A percentile compares a stretch with the other conserved stretches of the same genome.
Evolutionary conservation across 2,797 vertebrate genomes (phyloP).

Genomic region (Coilia nasus): DNA sequence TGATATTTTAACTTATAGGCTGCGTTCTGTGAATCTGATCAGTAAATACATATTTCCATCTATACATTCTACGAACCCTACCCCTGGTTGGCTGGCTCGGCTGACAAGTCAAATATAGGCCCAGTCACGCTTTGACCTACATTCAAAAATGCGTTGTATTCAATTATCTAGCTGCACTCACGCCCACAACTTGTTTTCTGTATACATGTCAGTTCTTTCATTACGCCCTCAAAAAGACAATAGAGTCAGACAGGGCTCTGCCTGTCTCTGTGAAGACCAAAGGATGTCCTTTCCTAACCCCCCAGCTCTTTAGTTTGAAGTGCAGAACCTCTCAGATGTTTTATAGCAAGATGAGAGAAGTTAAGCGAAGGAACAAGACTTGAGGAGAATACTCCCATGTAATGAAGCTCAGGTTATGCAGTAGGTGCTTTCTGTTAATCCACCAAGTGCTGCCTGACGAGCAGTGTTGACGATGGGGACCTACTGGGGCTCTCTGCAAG

Average conservation of each 20-base stretch:
- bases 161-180: not conserved
- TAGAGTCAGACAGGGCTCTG: not conserved
- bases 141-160: constrained; percentile 31
- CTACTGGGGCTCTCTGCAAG: not conserved
- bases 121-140: constrained; percentile 29
- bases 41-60: not conserved
- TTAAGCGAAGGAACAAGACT: not conserved
- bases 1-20: too few relatives aligned
- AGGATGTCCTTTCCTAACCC: not conserved
- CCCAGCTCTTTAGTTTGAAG: constrained; percentile 8
- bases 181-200: not conserved
- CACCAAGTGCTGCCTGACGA: not conserved
- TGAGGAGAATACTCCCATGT: not conserved
- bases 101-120: not conserved
- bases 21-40: too few relatives aligned
- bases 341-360: not conserved
- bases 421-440: not conserved
- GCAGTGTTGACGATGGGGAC: not conserved
- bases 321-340: not conserved
- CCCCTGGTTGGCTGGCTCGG: not conserved
- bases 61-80: not conserved
- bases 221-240: not conserved
- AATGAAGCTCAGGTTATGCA: not conserved
- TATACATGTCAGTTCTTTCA: not conserved
- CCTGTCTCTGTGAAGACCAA: not conserved